Evolutionary conservation across 53 echinoderm and acorn worm species (phyloP).

Genomic region (Holothuria leucospilota): DNA sequence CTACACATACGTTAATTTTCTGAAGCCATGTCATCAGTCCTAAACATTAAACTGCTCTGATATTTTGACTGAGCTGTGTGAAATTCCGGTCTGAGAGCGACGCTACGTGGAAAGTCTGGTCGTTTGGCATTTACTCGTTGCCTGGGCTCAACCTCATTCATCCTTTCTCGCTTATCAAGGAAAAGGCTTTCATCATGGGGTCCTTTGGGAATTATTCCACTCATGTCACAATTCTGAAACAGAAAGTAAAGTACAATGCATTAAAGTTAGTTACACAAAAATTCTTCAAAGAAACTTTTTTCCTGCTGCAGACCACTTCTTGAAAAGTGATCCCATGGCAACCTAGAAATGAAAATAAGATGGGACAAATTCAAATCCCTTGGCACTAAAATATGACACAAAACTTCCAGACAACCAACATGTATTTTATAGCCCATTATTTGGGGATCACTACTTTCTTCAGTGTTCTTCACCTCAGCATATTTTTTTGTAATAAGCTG

Average conservation of each 20-base stretch:
- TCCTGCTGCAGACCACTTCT: too few relatives aligned
- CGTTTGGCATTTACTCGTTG: conserved; percentile 80
- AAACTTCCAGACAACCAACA: too few relatives aligned
- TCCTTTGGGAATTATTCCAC: conserved; percentile 93
- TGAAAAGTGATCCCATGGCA: too few relatives aligned
- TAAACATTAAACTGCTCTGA: conserved; percentile 97
- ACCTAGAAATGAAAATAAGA: too few relatives aligned
- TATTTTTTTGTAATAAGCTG: too few relatives aligned
- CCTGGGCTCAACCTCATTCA: conserved; percentile 91
- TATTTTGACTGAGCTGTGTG: conserved; percentile 96
- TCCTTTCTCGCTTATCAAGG: conserved; percentile 91
- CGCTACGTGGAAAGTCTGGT: conserved; percentile 75
- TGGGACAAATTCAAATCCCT: too few relatives aligned
- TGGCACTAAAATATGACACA: too few relatives aligned
- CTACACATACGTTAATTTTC: conserved; percentile 17
- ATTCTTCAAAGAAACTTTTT: too few relatives aligned
- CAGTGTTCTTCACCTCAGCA: too few relatives aligned
- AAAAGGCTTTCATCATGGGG: conserved; percentile 94
- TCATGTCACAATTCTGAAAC: conserved; percentile 90
- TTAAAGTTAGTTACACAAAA: not conserved
- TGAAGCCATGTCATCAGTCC: conserved; percentile 67
- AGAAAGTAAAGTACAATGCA: conserved; percentile 2
- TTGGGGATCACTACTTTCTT: too few relatives aligned
- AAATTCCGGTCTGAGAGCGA: conserved; percentile 87
- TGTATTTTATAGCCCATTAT: too few relatives aligned